Conservation (phyloP, 2,797 vertebrate species). For the Sciurus carolinensis region DNA sequence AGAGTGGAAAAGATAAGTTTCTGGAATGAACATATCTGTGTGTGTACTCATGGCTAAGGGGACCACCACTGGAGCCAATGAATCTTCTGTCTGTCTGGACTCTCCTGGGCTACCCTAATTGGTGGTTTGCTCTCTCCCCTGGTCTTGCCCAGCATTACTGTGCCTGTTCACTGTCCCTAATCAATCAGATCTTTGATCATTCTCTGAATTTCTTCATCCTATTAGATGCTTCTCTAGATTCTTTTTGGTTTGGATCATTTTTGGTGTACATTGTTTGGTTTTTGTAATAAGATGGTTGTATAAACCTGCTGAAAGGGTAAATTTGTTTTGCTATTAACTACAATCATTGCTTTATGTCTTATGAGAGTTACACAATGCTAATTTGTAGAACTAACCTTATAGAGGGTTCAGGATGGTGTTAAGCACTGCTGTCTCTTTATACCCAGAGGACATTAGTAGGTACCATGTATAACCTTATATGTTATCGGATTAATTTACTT, state of each 20-base stretch:
- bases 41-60: neutral
- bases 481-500: neutral
- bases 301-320: neutral
- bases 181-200: neutral
- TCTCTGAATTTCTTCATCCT: constrained; percentile 13
- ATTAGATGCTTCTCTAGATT: neutral
- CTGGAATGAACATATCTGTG: neutral
- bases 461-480: neutral
- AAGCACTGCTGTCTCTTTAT: neutral
- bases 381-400: neutral
- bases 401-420: neutral
- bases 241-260: constrained; percentile 33
- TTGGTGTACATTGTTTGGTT: constrained; percentile 50
- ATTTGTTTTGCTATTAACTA: neutral
- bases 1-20: neutral
- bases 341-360: constrained; percentile 2
- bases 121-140: neutral
- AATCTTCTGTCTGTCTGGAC: neutral
- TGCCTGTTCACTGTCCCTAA: neutral
- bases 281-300: neutral
- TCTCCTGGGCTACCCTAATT: neutral
- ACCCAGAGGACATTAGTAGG: neutral
- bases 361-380: neutral
- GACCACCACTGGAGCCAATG: neutral
- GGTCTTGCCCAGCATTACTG: neutral